phyloP scores from a whole-genome alignment of 2,797 vertebrate genomes.

The Typhlichthys subterraneus region DNA sequence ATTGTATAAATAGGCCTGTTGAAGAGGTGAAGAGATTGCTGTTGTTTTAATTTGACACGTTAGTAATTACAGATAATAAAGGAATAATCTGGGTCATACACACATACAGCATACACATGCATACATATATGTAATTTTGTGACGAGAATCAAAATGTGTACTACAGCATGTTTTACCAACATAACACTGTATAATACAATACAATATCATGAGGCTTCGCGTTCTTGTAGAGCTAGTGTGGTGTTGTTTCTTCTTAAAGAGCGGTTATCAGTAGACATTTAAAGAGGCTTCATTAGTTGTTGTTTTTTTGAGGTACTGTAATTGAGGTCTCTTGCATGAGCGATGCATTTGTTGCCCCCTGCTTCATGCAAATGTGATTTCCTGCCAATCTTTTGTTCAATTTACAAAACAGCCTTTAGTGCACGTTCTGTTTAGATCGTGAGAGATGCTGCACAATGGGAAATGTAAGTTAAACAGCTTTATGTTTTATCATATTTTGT shows the following conservation, averaged over 20 bases:
- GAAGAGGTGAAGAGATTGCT: conserved; percentile 44
- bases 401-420: conserved; percentile 45
- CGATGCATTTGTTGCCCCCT: conserved; percentile 61
- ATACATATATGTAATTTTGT: no score
- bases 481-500: conserved; percentile 23
- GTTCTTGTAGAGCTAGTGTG: conserved; percentile 41
- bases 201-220: conserved; percentile 1
- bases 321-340: conserved; percentile 67
- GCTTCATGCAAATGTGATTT: conserved; percentile 62
- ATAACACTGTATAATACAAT: conserved; percentile 12
- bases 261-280: conserved; percentile 64
- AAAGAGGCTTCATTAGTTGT: conserved; percentile 68
- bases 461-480: conserved; percentile 50
- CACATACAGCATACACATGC: background rate
- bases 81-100: conserved; percentile 21
- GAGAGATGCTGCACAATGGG: conserved; percentile 34
- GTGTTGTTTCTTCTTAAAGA: conserved; percentile 24
- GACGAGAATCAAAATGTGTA: no score
- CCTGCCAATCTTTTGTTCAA: conserved; percentile 42
- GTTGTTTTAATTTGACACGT: conserved; percentile 54
- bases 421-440: conserved; percentile 46
- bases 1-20: conserved; percentile 34
- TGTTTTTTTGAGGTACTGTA: conserved; percentile 65
- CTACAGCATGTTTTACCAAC: no score
- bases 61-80: conserved; percentile 62